Base-by-base conservation (phyloP, 2,888 invertebrate genomes). In the Standfussiana lucernea region DNA sequence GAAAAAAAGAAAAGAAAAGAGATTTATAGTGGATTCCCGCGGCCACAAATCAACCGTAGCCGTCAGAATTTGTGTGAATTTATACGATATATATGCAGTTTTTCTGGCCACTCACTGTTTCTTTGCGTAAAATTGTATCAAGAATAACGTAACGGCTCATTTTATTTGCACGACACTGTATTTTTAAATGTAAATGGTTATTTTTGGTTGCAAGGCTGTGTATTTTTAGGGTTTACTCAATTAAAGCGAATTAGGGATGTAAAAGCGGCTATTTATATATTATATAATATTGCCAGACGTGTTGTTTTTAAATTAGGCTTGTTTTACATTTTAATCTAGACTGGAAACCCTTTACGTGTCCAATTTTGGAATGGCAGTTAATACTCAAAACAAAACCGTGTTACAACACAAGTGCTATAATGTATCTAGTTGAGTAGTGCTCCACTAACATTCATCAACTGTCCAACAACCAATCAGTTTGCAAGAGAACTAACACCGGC, bases 41-140 rank as follows among this genome's bases (percentile, higher is more conserved):
- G 84, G 91, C 94, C 90, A 95, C 95, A 95, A 95, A 95, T 95
- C 95, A 95, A 94, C 92, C 84, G 89, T 88, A 86, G 90, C 92
- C 92, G 94, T 94, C 94, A 89, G 93, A 93, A 93, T 93, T 94
- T 92, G 93, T 92, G 92, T 92, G 94, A 94, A 94, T 92, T 87
- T 89, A 88, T 88, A 89, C 89, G 88, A 83, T 86, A 88, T 89
- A 88, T 88, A 86, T 88, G 89, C 88, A 88, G 80, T 89, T 88
- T 89, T 88, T 89, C 89, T 91, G 88, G 89, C 88, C 84, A 81
- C 80, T 83, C 86, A 89, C 87, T 90, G 89, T 90, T 90, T 90
- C 89, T 90, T 89, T 87, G 86, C 89, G 89, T 89, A 89, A 89
- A 90, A 91, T 86, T 89, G 86, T 90, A 79, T 79, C 47, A 72